These are phyloP conservation scores for Scotopteryx bipunctaria DNA, from an alignment of 2,888 invertebrate genomes.

Conservation along the genomic window DNA sequence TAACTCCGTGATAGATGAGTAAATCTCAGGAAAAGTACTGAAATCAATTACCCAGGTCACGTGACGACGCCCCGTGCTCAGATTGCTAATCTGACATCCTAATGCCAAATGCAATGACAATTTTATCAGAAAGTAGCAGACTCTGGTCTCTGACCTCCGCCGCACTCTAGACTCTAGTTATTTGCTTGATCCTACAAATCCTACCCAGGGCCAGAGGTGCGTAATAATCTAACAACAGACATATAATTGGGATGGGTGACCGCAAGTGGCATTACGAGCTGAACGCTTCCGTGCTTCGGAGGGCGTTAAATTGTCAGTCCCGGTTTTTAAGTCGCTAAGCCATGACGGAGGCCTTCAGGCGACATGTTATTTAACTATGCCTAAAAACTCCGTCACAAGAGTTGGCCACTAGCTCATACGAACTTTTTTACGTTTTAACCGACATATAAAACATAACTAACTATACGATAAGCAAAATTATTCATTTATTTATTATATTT, in stretches of 20 bases:
- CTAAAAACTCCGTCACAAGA: too few species aligned
- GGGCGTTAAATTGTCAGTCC: too few species aligned
- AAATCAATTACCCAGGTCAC: slow-evolving; percentile 6
- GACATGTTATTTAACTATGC: too few species aligned
- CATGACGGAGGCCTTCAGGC: too few species aligned
- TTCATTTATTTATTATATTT: too few species aligned
- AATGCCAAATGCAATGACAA: neutral
- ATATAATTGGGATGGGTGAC: neutral
- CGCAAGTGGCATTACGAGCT: too few species aligned
- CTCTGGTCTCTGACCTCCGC: slow-evolving; percentile 1
- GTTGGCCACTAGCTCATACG: too few species aligned
- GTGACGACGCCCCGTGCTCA: slow-evolving; percentile 4
- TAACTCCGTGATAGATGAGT: neutral
- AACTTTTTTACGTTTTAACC: too few species aligned
- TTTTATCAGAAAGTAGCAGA: neutral
- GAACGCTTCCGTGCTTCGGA: too few species aligned
- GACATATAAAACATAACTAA: too few species aligned
- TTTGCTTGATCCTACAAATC: neutral
- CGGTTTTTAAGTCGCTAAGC: too few species aligned
- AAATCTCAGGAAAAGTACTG: slow-evolving; percentile 10
- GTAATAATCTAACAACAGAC: neutral
- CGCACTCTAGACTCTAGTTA: slow-evolving; percentile 2
- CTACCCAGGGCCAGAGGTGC: neutral
- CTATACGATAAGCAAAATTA: too few species aligned
- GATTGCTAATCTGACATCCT: neutral